Evolutionary conservation across 2,888 invertebrate genomes (phyloP).

Genomic region (Pegoplata infirma): DNA sequence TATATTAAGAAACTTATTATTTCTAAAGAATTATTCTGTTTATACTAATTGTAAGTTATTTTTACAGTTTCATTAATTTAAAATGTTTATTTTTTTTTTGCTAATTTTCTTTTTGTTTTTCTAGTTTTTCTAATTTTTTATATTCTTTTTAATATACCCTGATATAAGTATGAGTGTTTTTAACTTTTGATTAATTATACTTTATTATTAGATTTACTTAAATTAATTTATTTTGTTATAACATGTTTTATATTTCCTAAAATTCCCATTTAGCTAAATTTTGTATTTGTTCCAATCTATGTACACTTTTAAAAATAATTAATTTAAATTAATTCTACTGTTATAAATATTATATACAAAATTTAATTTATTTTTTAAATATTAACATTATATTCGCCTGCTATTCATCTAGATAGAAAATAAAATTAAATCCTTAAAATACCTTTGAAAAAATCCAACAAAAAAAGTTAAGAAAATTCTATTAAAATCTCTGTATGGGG

Average conservation of each 20-base stretch:
- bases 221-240: conserved; percentile 15
- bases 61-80: conserved; percentile 5
- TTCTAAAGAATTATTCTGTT: no score
- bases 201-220: conserved; percentile 3
- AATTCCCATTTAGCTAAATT: conserved; percentile 29
- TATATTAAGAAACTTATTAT: conserved; percentile 11
- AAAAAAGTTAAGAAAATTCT: conserved; percentile 39
- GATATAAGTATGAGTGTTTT: conserved; percentile 60
- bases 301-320: conserved; percentile 6
- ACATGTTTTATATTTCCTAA: conserved; percentile 17
- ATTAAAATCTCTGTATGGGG: conserved; percentile 58
- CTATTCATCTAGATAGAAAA: background rate
- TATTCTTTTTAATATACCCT: conserved; percentile 50
- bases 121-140: background rate
- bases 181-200: conserved; percentile 59
- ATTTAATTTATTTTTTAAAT: background rate
- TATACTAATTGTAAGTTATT: no score
- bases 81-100: conserved; percentile 7
- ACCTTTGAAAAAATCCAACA: background rate
- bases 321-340: conserved; percentile 4
- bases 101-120: conserved; percentile 17
- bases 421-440: background rate
- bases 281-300: no score
- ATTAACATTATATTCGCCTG: background rate
- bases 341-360: background rate